These are phyloP conservation scores for Syncerus caffer DNA, from an alignment of 2,797 vertebrate genomes.

Conservation along the genomic window DNA sequence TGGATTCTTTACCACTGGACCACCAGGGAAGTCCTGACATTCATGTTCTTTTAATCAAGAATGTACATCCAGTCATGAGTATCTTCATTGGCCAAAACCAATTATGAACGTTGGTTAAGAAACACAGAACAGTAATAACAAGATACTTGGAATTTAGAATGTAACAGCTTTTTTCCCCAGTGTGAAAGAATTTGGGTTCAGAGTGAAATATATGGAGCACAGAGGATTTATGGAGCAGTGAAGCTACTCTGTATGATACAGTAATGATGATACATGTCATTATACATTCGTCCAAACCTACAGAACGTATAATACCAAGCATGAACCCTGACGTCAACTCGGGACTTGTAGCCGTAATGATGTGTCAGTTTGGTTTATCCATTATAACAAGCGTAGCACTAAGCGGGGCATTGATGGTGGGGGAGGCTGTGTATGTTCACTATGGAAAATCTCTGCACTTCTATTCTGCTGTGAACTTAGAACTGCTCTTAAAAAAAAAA, in stretches of 20 bases:
- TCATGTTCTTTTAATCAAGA: neutral
- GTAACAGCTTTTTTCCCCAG: neutral
- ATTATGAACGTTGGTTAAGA: neutral
- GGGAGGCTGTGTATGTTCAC: accelerated
- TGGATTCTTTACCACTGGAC: neutral
- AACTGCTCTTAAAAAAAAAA: neutral
- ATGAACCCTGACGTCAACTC: neutral
- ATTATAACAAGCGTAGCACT: accelerated
- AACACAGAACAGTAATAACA: neutral
- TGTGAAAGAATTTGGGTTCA: constrained; percentile 14
- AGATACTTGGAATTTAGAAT: constrained; percentile 30
- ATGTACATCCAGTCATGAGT: neutral
- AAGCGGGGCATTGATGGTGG: neutral
- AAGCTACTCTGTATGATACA: neutral
- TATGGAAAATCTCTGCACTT: neutral
- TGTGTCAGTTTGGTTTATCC: neutral
- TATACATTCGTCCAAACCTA: neutral
- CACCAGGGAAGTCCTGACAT: neutral
- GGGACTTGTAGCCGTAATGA: neutral
- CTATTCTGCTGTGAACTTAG: neutral
- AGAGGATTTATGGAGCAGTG: neutral
- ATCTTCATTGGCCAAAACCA: neutral
- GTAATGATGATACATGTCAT: neutral
- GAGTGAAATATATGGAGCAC: neutral
- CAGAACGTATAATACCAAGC: neutral